Evolutionary conservation across 2,888 invertebrate genomes (phyloP), one percentile per base, ranked within the genome.

Genomic region (Stenoptilia bipunctidactyla): DNA sequence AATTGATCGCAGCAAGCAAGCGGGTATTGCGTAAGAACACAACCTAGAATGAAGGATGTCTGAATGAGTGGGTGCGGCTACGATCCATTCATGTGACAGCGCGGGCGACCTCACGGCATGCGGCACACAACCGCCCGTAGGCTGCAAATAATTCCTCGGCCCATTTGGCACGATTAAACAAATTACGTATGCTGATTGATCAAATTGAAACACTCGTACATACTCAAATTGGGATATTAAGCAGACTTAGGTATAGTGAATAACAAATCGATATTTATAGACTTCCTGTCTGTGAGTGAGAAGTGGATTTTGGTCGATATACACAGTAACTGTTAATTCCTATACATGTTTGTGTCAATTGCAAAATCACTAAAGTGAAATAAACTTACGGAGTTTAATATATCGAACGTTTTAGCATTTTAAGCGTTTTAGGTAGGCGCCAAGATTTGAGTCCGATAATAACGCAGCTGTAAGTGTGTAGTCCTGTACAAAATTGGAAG

Each of bases 41-140:
- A 57, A 60, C 56, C 53, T 59, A 66, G 61, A 65, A 68, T 69
- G 62, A 69, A 66, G 64, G 65, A 66, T 59, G 50, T 64, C 50
- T 74, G 67, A 73, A 73, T 73, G 67, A 61, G 48, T 58, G 58
- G 61, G 58, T 56, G 53, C 58, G 53, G 50, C 56, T 56, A 58
- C 61, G 45, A 52, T 57, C 60, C 75, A 75, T 75, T 75, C 73
- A 75, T 63, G 63, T 30, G 30, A 30, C 30, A 30, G 20, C 4
- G 30, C 4, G 60, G 58, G 58, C 58, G 52, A 55, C 58, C 55
- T 61, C 55, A 48, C 54, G 57, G 57, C 42, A 56, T 55, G 52
- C 70, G 70, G 70, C 70, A 66, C 69, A 66, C 64, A n/a, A 55
- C 49, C 52, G 51, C 55, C 48, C 56, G 55, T 53, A 56, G 54